Conservation (phyloP, 2,113 vertebrate species). For the Chloropsis hardwickii region DNA sequence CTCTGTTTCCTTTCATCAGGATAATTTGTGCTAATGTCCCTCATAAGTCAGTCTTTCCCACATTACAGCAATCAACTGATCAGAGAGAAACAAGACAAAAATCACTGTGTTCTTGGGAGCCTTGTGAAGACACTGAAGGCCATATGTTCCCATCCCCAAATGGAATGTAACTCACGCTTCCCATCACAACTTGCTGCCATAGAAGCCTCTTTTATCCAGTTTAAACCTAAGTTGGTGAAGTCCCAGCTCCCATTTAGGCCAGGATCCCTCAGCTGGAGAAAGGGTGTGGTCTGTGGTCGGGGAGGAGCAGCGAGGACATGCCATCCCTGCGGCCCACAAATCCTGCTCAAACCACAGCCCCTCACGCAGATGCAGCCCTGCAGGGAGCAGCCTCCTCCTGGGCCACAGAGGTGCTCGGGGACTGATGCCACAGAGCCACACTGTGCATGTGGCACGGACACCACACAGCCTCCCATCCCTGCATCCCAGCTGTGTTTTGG, state of each 20-base stretch:
- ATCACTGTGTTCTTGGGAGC: neutral
- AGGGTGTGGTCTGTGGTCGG: neutral
- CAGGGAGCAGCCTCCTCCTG: neutral
- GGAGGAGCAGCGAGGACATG: neutral
- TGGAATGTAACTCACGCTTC: neutral
- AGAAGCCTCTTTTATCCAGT: neutral
- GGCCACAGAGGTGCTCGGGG: neutral
- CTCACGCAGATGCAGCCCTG: neutral
- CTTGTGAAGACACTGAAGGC: neutral
- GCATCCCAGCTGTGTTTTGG: neutral
- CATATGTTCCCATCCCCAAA: neutral
- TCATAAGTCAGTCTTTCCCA: neutral
- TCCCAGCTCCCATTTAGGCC: neutral
- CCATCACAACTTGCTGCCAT: neutral
- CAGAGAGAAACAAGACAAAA: constrained; percentile 6
- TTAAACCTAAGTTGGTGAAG: neutral
- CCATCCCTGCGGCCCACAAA: neutral
- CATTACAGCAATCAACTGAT: neutral
- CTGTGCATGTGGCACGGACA: neutral
- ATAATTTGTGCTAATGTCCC: neutral
- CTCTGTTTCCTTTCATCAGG: neutral
- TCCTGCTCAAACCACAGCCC: neutral
- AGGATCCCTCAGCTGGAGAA: neutral
- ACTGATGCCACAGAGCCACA: accelerated
- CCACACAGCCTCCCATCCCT: neutral